These are phyloP conservation scores for Porites evermanni DNA, from an alignment of 92 coral and sea anemone genomes.

Conservation along the genomic window DNA sequence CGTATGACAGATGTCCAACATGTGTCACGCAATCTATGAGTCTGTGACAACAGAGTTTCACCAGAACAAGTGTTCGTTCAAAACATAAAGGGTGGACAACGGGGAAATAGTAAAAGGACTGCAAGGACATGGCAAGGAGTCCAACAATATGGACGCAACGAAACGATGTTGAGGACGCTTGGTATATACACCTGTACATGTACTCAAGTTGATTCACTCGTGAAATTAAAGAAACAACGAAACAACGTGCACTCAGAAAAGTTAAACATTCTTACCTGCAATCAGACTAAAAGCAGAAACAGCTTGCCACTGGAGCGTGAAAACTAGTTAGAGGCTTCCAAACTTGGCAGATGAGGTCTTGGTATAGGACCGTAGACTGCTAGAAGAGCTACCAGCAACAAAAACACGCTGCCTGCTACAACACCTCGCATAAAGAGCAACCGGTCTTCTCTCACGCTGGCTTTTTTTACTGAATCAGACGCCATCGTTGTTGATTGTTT, in stretches of 20 bases:
- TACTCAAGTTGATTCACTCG: no score
- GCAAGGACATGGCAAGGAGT: no score
- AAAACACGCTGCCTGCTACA: slow-evolving; percentile 24
- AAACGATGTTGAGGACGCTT: no score
- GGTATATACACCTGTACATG: no score
- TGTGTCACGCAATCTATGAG: not conserved
- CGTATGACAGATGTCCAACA: not conserved
- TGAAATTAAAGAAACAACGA: no score
- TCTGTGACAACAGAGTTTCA: not conserved
- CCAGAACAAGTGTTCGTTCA: not conserved
- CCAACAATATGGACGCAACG: no score
- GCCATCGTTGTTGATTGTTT: not conserved
- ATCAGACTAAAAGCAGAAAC: slow-evolving; percentile 28
- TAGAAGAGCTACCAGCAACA: slow-evolving; percentile 31
- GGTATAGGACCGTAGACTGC: slow-evolving; percentile 50
- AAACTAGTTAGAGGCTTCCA: slow-evolving; percentile 29
- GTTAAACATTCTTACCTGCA: slow-evolving; percentile 17
- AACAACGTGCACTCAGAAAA: no score
- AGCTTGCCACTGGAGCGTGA: slow-evolving; percentile 46
- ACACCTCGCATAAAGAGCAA: slow-evolving; percentile 37
- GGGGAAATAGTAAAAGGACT: no score
- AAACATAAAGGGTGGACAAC: no score
- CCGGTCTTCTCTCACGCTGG: slow-evolving; percentile 34
- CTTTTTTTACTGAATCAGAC: slow-evolving; percentile 39
- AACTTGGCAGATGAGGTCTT: slow-evolving; percentile 29